Evolutionary conservation across 2,113 vertebrate genomes (phyloP), one percentile per base, ranked within the genome.

Genomic region (Theristicus caerulescens): DNA sequence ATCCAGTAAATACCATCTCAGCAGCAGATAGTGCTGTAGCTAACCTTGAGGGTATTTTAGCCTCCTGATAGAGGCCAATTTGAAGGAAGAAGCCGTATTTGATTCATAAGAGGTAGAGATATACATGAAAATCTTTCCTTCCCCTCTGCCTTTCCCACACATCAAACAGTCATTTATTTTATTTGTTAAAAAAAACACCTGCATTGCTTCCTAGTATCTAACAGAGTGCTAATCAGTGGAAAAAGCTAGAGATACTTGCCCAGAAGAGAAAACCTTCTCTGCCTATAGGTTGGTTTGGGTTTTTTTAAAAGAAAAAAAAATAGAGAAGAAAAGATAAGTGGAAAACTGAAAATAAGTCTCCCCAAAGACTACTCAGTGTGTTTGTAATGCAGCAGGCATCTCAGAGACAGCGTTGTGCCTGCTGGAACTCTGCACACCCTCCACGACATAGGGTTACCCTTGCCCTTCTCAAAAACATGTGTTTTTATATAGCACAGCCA

Each of bases 41-140:
- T 95, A 96, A 97, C 85, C 95, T 96, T 96, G 96, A 97, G 76
- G 81, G 47, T 64, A 71, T 44, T 93, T 82, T 36, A 86, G 31
- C 25, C 55, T 86, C 58, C 29, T 66, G 32, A 27, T 27, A 88
- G 61, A 88, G 76, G 31, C 79, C 86, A 77, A 6, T 82, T 92
- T 59, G 38, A 91, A 95, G 46, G 66, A 89, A 71, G 31, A 36
- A 77, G n/a, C 11, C 1, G 0, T 52, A 78, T 64, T 84, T 83
- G 78, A 76, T 40, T 58, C 65, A 42, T 44, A 82, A 78, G 54
- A 89, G 7, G 17, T 54, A 72, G 42, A 83, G 6, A 67, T 31
- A 36, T 4, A 34, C 2, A 3, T 42, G 32, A 88, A 93, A 83
- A 67, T 36, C 47, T 73, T 90, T 65, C 7, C 40, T 59, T 59